Conservation (phyloP, 1,140 invertebrate species). For the Monochamus saltuarius region DNA sequence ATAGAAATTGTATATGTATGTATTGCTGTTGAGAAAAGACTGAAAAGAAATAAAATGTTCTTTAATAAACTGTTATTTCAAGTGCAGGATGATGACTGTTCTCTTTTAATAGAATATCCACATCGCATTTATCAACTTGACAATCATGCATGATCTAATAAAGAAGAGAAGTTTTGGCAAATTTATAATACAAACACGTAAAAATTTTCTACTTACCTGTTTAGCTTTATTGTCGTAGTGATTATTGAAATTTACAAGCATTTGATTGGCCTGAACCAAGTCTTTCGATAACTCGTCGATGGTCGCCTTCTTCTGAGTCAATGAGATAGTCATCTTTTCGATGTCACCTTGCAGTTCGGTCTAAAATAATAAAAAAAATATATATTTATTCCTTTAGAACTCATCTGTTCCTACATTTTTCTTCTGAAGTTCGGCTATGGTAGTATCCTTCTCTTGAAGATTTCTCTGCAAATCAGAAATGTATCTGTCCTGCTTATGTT, state of each 20-base stretch:
- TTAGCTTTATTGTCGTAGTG: conserved; percentile 38
- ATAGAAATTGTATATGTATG: too few relatives aligned
- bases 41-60: too few relatives aligned
- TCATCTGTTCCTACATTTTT: conserved; percentile 26
- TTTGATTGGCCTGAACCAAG: conserved; percentile 44
- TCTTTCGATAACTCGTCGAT: conserved; percentile 45
- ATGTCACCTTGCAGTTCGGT: conserved; percentile 37
- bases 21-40: too few relatives aligned
- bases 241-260: conserved; percentile 44
- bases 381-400: not conserved
- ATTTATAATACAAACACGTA: too few relatives aligned
- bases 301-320: conserved; percentile 41
- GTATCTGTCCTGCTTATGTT: conserved; percentile 25
- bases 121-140: too few relatives aligned
- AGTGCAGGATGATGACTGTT: too few relatives aligned
- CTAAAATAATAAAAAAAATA: conserved; percentile 28
- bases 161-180: too few relatives aligned
- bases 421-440: conserved; percentile 15
- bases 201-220: conserved; percentile 36
- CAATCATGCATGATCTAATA: too few relatives aligned
- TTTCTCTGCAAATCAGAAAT: conserved; percentile 22
- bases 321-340: conserved; percentile 38
- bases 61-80: too few relatives aligned
- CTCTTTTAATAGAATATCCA: too few relatives aligned
- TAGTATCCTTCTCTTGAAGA: conserved; percentile 19